These are phyloP conservation scores for Colinus virginianus DNA, from an alignment of 2,113 vertebrate species.

Conservation along the genomic window DNA sequence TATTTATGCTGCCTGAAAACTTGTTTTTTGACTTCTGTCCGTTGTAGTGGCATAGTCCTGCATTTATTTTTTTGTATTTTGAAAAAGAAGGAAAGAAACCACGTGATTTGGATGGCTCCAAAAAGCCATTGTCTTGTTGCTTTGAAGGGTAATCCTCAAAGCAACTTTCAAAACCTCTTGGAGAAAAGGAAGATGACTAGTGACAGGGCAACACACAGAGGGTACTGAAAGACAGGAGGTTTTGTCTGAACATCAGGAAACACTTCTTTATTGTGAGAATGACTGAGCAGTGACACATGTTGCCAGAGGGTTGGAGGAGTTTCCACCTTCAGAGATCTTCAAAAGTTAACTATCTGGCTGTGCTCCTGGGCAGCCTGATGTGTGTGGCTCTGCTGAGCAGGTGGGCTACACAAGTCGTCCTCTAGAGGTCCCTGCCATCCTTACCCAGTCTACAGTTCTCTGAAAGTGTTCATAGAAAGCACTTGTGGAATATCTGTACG, in stretches of 20 bases:
- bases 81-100: background rate
- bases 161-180: background rate
- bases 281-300: background rate
- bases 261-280: background rate
- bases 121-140: background rate
- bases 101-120: background rate
- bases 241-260: background rate
- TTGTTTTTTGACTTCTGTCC: background rate
- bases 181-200: background rate
- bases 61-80: background rate
- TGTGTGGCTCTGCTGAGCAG: background rate
- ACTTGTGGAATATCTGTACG: background rate
- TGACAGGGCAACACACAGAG: background rate
- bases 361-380: background rate
- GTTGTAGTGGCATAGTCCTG: background rate
- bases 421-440: background rate
- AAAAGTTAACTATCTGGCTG: background rate
- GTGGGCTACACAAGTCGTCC: background rate
- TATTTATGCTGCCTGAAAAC: background rate
- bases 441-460: background rate
- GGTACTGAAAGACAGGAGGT: background rate
- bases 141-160: background rate
- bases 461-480: background rate
- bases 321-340: background rate
- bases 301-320: background rate